Conservation (phyloP, 2,113 vertebrate species). For the Stomatorhinus ivindoensis region DNA sequence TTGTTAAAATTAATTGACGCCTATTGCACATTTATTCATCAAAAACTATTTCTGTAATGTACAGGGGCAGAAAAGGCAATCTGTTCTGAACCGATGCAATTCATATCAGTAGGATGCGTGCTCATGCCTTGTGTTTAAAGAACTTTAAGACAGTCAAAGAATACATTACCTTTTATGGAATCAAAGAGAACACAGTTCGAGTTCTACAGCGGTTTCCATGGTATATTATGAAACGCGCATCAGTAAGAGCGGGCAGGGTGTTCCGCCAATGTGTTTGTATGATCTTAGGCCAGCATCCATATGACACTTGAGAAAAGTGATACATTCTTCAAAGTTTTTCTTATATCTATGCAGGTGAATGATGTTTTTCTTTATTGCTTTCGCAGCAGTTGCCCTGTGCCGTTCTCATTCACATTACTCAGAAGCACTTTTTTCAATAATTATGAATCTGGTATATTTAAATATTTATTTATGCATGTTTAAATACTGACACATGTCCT, state of each 20-base stretch:
- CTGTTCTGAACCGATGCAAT: not conserved
- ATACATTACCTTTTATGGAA: not conserved
- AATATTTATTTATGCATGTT: not conserved
- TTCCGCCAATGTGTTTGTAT: not conserved
- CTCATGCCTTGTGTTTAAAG: not conserved
- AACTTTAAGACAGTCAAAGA: not conserved
- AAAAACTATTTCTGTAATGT: not conserved
- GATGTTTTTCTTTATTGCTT: not conserved
- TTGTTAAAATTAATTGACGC: not conserved
- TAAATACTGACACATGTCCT: not conserved
- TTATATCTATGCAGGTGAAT: not conserved
- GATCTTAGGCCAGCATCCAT: not conserved
- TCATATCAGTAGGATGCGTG: not conserved
- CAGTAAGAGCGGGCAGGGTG: not conserved
- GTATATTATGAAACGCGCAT: not conserved
- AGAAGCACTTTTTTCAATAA: not conserved
- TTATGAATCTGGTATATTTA: not conserved
- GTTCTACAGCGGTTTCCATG: not conserved
- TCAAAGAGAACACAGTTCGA: not conserved
- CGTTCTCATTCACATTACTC: not conserved
- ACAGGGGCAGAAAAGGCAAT: not conserved
- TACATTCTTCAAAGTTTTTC: not conserved
- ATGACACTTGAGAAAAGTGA: not conserved
- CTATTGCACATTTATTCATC: not conserved
- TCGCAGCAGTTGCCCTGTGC: not conserved